Evolutionary conservation across 2,888 invertebrate genomes (phyloP).

Genomic region (Aricia artaxerxes): DNA sequence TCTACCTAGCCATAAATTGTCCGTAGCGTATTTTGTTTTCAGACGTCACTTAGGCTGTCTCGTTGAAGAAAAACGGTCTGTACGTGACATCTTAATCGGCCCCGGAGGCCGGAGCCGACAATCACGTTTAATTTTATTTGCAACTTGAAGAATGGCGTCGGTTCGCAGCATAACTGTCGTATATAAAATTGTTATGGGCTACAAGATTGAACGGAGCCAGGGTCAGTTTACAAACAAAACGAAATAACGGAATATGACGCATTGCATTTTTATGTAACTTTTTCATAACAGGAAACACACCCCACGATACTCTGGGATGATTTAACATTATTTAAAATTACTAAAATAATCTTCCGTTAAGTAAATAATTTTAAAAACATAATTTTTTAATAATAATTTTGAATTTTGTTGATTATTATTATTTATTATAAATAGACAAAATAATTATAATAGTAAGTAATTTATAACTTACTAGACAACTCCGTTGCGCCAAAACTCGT

Average conservation of each 20-base stretch:
- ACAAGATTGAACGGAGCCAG: constrained; percentile 7
- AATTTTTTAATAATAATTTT: too few species aligned
- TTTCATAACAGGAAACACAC: not conserved
- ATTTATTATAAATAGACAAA: too few species aligned
- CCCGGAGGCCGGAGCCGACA: constrained; percentile 32
- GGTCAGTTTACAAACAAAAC: not conserved
- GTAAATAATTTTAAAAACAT: too few species aligned
- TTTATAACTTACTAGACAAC: too few species aligned
- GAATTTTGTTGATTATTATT: too few species aligned
- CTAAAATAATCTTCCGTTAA: too few species aligned
- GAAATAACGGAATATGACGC: not conserved
- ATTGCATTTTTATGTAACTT: not conserved
- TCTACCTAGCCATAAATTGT: constrained; percentile 34
- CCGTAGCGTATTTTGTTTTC: constrained; percentile 48
- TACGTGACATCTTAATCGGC: constrained; percentile 65
- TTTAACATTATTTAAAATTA: too few species aligned
- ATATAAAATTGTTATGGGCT: constrained; percentile 20
- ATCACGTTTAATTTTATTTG: constrained; percentile 35
- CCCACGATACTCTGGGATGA: too few species aligned
- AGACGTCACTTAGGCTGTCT: constrained; percentile 38
- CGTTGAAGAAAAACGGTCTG: constrained; percentile 55
- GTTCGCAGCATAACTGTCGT: constrained; percentile 31
- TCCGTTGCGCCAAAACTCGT: too few species aligned
- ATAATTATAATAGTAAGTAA: too few species aligned
- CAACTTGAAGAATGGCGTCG: constrained; percentile 33